Percentiles rank a stretch among this genome's conserved stretches.
Conservation (phyloP, 2,113 vertebrate species). For the Elachura formosa region DNA sequence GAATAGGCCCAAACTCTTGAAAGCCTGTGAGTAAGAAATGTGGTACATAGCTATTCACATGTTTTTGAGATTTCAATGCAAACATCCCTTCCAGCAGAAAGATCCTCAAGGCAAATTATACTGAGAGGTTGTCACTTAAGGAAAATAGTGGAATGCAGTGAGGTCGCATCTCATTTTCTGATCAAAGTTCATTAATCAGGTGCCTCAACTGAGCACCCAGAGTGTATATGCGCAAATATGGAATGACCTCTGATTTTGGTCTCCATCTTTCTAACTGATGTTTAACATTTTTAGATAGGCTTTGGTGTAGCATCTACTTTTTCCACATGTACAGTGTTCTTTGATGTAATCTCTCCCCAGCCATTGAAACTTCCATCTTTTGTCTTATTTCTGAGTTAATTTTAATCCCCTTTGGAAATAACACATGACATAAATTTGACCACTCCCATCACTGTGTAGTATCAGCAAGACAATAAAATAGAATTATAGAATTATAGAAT, state of each 20-base stretch:
- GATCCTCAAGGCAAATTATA: neutral
- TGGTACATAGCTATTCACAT: neutral
- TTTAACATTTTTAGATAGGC: neutral
- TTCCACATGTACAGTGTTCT: neutral
- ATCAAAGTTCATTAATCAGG: neutral
- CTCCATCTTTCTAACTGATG: neutral
- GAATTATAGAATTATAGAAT: neutral
- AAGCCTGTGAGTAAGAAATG: neutral
- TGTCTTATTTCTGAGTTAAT: neutral
- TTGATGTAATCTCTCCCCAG: neutral
- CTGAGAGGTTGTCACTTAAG: neutral
- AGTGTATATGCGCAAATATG: neutral
- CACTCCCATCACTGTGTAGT: neutral
- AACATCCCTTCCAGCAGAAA: neutral
- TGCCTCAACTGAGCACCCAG: neutral
- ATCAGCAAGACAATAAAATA: neutral
- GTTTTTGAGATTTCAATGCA: neutral
- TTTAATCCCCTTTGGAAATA: neutral
- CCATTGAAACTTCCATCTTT: neutral
- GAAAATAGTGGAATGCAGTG: neutral
- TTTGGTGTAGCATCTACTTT: neutral
- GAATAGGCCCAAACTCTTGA: neutral
- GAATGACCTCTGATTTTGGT: neutral
- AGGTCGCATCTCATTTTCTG: neutral
- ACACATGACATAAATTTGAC: neutral